Percentiles rank a stretch among this genome's conserved stretches.
phyloP scores from a whole-genome alignment of 2,797 vertebrate genomes.

The Smutsia temminckii region DNA sequence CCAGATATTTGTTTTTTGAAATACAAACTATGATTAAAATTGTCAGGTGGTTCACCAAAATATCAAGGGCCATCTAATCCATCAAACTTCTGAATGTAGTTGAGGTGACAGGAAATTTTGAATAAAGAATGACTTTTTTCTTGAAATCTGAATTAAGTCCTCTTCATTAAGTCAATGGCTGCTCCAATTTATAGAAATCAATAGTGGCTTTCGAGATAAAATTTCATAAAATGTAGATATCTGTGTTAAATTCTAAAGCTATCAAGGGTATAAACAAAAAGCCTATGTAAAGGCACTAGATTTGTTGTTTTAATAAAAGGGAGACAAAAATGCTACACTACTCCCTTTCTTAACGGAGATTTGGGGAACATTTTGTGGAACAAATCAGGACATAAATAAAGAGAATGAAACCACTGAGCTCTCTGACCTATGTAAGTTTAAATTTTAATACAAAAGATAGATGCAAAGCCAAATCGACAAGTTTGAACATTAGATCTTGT shows the following conservation, averaged over 20 bases:
- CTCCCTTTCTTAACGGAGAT: neutral
- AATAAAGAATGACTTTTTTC: neutral
- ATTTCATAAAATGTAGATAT: conserved; percentile 44
- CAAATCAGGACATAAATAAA: neutral
- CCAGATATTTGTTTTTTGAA: conserved; percentile 28
- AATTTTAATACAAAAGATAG: neutral
- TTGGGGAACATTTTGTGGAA: neutral
- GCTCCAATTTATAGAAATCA: conserved; percentile 18
- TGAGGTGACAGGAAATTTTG: neutral
- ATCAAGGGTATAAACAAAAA: conserved; percentile 32
- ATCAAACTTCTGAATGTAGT: neutral
- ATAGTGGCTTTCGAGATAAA: neutral
- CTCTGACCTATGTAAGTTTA: neutral
- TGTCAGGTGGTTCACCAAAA: neutral
- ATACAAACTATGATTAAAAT: neutral
- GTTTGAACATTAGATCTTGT: neutral
- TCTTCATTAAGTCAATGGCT: conserved; percentile 20
- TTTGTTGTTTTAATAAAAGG: conserved; percentile 23
- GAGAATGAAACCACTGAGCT: neutral
- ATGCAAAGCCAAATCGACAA: neutral
- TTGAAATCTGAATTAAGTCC: neutral
- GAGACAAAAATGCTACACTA: neutral
- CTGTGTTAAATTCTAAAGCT: conserved; percentile 25
- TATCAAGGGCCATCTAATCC: neutral
- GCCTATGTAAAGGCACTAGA: neutral